Evolutionary conservation across 2,888 invertebrate species (phyloP), one percentile per base, ranked within the genome.

Genomic region (Phanerotoma sp.): DNA sequence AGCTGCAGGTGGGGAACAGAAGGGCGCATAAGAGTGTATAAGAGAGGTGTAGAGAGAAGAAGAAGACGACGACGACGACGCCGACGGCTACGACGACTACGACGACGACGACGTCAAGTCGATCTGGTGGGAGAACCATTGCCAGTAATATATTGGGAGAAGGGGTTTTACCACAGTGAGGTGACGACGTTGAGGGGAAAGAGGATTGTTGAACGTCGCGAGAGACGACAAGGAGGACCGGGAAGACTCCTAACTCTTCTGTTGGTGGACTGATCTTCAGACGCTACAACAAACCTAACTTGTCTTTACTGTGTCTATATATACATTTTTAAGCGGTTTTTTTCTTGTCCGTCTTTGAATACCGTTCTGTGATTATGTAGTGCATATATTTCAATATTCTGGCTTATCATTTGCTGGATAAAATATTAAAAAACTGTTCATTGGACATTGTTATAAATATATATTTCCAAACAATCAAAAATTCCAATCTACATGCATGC

Each of bases 241-340:
- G 70, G 60, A 58, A 66, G 64, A 69, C 64, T 63, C 64, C 64
- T n/a, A n/a, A n/a, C n/a, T 71, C 66, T 62, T 62, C 66, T 65
- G 69, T 65, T 64, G 65, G 67, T 66, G 70, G 69, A 69, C 69
- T 67, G 69, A 71, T 71, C 30, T 40, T 15, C 13, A 28, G 18
- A 28, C 38, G 38, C 49, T 18, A 40, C n/a, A 20, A 25, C 38
- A 20, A 38, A 25, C 38, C 48, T 22, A 15, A 25, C 21, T 28
- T 38, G n/a, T n/a, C n/a, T n/a, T n/a, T n/a, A n/a, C n/a, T n/a
- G n/a, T n/a, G n/a, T n/a, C n/a, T n/a, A n/a, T n/a, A n/a, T n/a
- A n/a, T n/a, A n/a, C n/a, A n/a, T n/a, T n/a, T n/a, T n/a, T n/a
- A n/a, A n/a, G n/a, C n/a, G n/a, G n/a, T n/a, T n/a, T n/a, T n/a